phyloP scores from a whole-genome alignment of 2,797 vertebrate genomes.

The Gallinago stenura region DNA sequence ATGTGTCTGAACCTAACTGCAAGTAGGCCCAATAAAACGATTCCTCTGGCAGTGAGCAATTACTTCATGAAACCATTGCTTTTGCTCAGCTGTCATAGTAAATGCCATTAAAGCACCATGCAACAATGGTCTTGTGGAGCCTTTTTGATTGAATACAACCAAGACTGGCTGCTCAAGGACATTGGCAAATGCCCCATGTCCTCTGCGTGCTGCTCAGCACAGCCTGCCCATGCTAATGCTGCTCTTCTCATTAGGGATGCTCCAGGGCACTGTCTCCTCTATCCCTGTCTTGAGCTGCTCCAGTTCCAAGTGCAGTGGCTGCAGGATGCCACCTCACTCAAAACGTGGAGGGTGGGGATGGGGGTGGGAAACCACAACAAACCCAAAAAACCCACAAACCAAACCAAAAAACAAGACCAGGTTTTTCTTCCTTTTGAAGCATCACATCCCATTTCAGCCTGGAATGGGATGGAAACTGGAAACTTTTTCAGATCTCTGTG shows the following conservation, averaged over 20 bases:
- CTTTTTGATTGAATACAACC: neutral
- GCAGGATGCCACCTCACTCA: neutral
- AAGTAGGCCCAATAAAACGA: neutral
- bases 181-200: neutral
- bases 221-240: neutral
- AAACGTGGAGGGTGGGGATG: fast-evolving
- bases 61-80: neutral
- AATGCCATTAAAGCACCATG: conserved; percentile 33
- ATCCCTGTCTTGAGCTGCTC: neutral
- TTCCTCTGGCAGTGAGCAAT: conserved; percentile 42
- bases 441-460: neutral
- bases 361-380: neutral
- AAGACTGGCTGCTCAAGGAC: conserved; percentile 22
- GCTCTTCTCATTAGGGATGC: neutral
- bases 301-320: neutral
- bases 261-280: neutral
- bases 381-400: neutral
- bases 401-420: neutral
- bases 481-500: neutral
- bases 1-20: neutral
- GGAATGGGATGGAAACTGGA: neutral
- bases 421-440: neutral
- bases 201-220: neutral
- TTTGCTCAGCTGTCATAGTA: neutral
- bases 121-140: conserved; percentile 8